These are phyloP conservation scores for Xiphophorus hellerii DNA, from an alignment of 2,113 vertebrate genomes.

Conservation along the genomic window DNA sequence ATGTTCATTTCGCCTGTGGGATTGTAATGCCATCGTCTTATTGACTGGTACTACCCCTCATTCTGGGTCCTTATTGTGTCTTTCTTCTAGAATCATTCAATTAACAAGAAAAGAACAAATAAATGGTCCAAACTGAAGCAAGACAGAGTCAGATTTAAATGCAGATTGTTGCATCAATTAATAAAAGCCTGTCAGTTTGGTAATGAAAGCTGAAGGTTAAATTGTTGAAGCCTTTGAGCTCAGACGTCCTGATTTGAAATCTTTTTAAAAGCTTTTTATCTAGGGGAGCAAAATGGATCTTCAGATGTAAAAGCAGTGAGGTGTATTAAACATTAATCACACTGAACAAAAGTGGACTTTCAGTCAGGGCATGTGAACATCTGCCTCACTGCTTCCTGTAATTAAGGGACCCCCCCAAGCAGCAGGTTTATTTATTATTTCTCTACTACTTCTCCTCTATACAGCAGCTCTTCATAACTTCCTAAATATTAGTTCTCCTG, in stretches of 20 bases:
- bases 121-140: background rate
- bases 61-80: background rate
- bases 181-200: background rate
- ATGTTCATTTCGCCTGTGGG: background rate
- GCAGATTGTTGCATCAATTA: background rate
- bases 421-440: background rate
- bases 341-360: background rate
- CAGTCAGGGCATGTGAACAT: background rate
- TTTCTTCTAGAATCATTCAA: background rate
- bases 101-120: background rate
- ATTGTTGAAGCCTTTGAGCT: background rate
- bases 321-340: background rate
- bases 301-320: constrained; percentile 4
- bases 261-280: background rate
- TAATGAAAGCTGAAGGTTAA: background rate
- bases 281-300: background rate
- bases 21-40: background rate
- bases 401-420: background rate
- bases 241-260: constrained; percentile 6
- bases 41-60: background rate
- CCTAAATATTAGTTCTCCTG: background rate
- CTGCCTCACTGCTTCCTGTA: constrained; percentile 4
- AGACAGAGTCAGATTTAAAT: background rate
- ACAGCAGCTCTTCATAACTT: background rate
- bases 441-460: background rate